These are phyloP conservation scores for Sarcophaga variegata DNA, from an alignment of 2,888 invertebrate genomes.

Conservation along the genomic window DNA sequence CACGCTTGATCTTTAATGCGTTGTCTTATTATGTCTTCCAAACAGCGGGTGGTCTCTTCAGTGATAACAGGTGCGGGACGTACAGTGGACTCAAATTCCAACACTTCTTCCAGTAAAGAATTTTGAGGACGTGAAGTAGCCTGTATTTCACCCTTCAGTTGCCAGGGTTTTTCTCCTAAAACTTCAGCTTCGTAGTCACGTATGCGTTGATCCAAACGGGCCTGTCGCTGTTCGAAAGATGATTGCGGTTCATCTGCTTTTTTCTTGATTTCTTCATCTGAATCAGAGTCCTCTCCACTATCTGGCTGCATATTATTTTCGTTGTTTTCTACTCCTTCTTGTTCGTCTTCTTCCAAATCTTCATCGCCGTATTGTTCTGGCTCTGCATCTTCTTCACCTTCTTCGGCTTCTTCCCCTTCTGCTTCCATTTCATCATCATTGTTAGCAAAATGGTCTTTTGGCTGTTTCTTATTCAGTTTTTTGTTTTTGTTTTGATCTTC, in stretches of 20 bases:
- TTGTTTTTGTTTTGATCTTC: constrained; percentile 43
- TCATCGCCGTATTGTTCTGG: constrained; percentile 70
- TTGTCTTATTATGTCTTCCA: constrained; percentile 95
- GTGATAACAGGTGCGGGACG: constrained; percentile 95
- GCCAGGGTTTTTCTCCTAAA: constrained; percentile 95
- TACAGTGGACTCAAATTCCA: constrained; percentile 93
- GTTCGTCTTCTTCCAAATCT: constrained; percentile 51
- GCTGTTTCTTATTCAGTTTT: constrained; percentile 54
- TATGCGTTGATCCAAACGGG: constrained; percentile 87
- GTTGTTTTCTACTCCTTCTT: constrained; percentile 31
- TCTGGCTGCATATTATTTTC: constrained; percentile 1
- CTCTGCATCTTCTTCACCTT: constrained; percentile 67
- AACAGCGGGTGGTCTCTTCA: constrained; percentile 91
- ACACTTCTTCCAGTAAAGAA: constrained; percentile 94
- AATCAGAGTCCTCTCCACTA: constrained; percentile 33
- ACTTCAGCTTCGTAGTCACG: constrained; percentile 87
- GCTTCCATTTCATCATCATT: constrained; percentile 70
- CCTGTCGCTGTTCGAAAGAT: constrained; percentile 89
- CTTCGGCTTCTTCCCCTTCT: constrained; percentile 72
- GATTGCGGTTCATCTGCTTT: constrained; percentile 82
- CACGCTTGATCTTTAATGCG: constrained; percentile 96
- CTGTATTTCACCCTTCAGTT: constrained; percentile 94
- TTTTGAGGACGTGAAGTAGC: constrained; percentile 92
- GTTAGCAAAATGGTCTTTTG: constrained; percentile 73
- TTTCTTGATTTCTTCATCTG: constrained; percentile 66